phyloP scores from a whole-genome alignment of 2,113 vertebrate genomes.

The Todiramphus saurophagus region DNA sequence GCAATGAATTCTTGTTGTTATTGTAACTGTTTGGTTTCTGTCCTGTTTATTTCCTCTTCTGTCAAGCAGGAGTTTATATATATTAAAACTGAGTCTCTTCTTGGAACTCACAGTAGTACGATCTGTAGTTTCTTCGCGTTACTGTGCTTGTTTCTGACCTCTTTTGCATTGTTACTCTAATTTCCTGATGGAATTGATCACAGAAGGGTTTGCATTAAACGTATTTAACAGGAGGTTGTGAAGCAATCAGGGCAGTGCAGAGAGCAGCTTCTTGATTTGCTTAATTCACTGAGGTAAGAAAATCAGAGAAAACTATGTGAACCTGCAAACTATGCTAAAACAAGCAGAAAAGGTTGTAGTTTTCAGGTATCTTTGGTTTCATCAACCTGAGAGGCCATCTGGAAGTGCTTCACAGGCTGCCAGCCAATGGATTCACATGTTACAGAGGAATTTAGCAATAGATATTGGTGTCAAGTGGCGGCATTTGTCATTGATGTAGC shows the following conservation, averaged over 20 bases:
- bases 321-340: neutral
- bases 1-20: neutral
- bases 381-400: neutral
- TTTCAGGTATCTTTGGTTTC: neutral
- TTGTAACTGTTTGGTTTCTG: neutral
- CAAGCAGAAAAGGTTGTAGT: neutral
- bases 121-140: neutral
- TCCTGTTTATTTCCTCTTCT: neutral
- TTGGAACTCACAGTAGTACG: neutral
- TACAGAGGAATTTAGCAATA: neutral
- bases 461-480: neutral
- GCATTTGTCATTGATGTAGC: neutral
- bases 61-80: neutral
- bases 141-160: neutral
- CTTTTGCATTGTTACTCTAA: neutral
- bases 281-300: neutral
- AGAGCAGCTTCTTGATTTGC: neutral
- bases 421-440: neutral
- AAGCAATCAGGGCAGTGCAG: neutral
- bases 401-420: neutral
- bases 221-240: neutral
- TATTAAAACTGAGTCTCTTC: neutral
- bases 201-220: neutral
- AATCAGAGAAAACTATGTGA: neutral
- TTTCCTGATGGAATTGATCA: neutral